These are phyloP conservation scores for Columbina picui DNA, from an alignment of 2,113 vertebrate species.

Conservation along the genomic window DNA sequence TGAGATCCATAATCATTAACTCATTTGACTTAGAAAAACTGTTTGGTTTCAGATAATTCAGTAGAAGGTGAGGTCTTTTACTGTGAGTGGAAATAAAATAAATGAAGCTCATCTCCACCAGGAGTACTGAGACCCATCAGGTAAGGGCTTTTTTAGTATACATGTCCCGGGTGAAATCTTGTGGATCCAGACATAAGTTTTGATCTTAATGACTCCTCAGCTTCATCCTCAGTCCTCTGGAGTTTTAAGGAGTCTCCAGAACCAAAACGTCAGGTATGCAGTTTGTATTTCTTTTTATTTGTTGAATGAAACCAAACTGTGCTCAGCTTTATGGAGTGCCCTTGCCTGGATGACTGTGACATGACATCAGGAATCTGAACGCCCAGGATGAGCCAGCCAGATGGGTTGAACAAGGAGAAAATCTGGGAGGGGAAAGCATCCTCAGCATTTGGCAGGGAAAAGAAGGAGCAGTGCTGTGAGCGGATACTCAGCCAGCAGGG, in stretches of 20 bases:
- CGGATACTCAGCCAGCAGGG: not conserved
- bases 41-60: not conserved
- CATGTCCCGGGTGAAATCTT: not conserved
- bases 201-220: not conserved
- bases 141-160: not conserved
- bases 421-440: not conserved
- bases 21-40: not conserved
- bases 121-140: not conserved
- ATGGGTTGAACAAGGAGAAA: not conserved
- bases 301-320: not conserved
- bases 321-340: not conserved
- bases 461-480: not conserved
- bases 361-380: not conserved
- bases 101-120: not conserved
- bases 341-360: not conserved
- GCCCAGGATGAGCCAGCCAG: not conserved
- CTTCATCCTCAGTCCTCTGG: not conserved
- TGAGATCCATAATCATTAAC: slow-evolving; percentile 35
- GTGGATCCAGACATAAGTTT: not conserved
- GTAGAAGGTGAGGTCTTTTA: not conserved
- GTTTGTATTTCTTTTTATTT: not conserved
- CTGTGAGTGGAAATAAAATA: not conserved
- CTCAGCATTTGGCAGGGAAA: not conserved
- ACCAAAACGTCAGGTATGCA: not conserved
- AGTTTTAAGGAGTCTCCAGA: not conserved